Percentiles rank a stretch among this genome's conserved stretches.
Conservation (phyloP, 2,797 vertebrate species). For the Malacoctenus gilli region DNA sequence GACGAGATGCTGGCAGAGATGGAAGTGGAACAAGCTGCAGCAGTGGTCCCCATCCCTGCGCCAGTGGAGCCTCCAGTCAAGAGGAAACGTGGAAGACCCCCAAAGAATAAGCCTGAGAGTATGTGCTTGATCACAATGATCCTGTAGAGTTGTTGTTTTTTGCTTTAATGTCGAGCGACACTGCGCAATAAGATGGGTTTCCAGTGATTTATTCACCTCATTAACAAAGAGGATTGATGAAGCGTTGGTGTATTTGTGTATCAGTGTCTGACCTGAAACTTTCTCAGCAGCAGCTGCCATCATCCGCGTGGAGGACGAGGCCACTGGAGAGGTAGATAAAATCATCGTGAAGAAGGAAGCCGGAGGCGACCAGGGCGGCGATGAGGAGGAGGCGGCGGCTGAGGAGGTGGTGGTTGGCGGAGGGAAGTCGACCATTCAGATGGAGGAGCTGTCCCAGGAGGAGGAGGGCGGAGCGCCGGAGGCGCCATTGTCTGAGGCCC, state of each 20-base stretch:
- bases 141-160: too few species aligned
- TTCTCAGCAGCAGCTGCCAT: slow-evolving; percentile 86
- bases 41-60: slow-evolving; percentile 79
- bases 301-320: slow-evolving; percentile 95
- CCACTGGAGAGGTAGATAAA: slow-evolving; percentile 92
- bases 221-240: too few species aligned
- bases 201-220: too few species aligned
- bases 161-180: too few species aligned
- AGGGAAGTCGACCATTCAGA: slow-evolving; percentile 54
- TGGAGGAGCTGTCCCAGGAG: slow-evolving; percentile 83
- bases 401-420: slow-evolving; percentile 69
- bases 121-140: slow-evolving; percentile 6
- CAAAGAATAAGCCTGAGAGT: slow-evolving; percentile 83
- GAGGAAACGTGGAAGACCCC: slow-evolving; percentile 96
- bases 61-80: slow-evolving; percentile 90
- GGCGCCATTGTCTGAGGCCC: slow-evolving; percentile 76
- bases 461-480: slow-evolving; percentile 79
- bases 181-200: too few species aligned
- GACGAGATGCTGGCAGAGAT: slow-evolving; percentile 87
- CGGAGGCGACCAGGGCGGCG: slow-evolving; percentile 78
- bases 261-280: slow-evolving; percentile 35
- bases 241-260: too few species aligned
- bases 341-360: slow-evolving; percentile 97
- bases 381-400: slow-evolving; percentile 31
- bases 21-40: slow-evolving; percentile 81